Conservation (phyloP, 2,797 vertebrate species). For the Jordanella pulchra region DNA sequence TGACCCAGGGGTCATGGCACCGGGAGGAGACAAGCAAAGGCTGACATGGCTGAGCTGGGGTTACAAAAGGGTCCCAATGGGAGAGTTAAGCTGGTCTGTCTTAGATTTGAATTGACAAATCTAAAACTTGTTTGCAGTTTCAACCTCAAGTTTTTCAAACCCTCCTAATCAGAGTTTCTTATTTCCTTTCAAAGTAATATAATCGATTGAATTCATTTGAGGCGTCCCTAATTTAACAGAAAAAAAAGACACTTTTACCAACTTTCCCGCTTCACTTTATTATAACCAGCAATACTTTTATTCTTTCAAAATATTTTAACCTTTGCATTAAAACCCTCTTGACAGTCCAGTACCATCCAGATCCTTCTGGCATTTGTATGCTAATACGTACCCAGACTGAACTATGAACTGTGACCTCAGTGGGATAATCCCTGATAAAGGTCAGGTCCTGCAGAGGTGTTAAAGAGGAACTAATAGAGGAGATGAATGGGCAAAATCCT, state of each 20-base stretch:
- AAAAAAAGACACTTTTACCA: not conserved
- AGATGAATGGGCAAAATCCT: constrained; percentile 60
- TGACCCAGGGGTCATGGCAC: constrained; percentile 62
- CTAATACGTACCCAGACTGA: constrained; percentile 74
- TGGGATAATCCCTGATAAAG: constrained; percentile 36
- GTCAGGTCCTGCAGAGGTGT: constrained; percentile 69
- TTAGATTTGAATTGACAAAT: constrained; percentile 35
- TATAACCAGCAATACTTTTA: not conserved
- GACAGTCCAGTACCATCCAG: not conserved
- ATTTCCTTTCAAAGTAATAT: constrained; percentile 26
- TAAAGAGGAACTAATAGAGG: constrained; percentile 77
- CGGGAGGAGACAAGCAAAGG: constrained; percentile 46
- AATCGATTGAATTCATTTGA: constrained; percentile 31
- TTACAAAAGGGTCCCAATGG: constrained; percentile 60
- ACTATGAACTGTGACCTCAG: constrained; percentile 69
- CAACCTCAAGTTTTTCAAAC: constrained; percentile 40
- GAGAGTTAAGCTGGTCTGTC: constrained; percentile 38
- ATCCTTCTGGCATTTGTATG: constrained; percentile 48
- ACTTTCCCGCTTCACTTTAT: not conserved
- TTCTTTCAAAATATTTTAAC: not conserved
- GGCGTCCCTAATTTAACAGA: constrained; percentile 12
- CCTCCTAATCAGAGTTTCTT: constrained; percentile 45
- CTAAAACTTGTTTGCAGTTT: constrained; percentile 29
- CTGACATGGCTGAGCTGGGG: constrained; percentile 52
- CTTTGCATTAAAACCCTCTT: not conserved